A percentile compares a stretch with the other conserved stretches of the same genome.
Conservation (phyloP, 1,140 invertebrate species). For the Neocloeon triangulifer region DNA sequence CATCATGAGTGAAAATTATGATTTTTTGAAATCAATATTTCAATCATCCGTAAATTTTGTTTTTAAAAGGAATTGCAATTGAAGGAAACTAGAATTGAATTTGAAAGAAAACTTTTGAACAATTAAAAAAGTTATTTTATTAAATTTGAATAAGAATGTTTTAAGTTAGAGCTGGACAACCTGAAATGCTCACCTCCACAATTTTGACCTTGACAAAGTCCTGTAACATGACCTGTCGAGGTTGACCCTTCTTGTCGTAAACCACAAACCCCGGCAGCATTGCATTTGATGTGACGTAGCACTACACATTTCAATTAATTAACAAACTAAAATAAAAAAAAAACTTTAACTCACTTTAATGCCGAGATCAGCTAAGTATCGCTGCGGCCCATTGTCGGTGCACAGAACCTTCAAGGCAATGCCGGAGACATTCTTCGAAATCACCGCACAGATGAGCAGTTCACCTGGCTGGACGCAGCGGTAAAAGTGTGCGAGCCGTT, state of each 20-base stretch:
- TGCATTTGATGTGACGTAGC: slow-evolving; percentile 1
- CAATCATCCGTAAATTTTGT: too few species aligned
- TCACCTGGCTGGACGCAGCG: slow-evolving; percentile 61
- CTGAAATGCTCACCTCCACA: background rate
- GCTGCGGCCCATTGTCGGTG: slow-evolving; percentile 45
- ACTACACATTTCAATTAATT: too few species aligned
- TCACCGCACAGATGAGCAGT: slow-evolving; percentile 58
- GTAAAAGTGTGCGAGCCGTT: slow-evolving; percentile 50
- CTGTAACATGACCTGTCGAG: slow-evolving; percentile 6
- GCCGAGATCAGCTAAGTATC: slow-evolving; percentile 61
- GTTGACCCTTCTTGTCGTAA: background rate
- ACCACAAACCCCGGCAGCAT: slow-evolving; percentile 2
- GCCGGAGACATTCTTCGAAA: slow-evolving; percentile 40
- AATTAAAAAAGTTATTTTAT: too few species aligned
- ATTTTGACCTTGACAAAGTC: background rate
- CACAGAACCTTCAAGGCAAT: slow-evolving; percentile 64
- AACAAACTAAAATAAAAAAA: too few species aligned
- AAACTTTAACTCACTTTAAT: slow-evolving; percentile 42
- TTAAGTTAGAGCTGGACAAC: background rate
- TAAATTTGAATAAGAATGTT: slow-evolving; percentile 7
- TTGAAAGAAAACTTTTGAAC: too few species aligned
- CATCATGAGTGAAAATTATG: too few species aligned
- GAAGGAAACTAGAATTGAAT: too few species aligned
- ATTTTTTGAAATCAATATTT: too few species aligned
- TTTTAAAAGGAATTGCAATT: too few species aligned